Evolutionary conservation across 30 jellyfish, hydroid and myxozoan species (phyloP).

Genomic region (Hydractinia symbiolongicarpus): DNA sequence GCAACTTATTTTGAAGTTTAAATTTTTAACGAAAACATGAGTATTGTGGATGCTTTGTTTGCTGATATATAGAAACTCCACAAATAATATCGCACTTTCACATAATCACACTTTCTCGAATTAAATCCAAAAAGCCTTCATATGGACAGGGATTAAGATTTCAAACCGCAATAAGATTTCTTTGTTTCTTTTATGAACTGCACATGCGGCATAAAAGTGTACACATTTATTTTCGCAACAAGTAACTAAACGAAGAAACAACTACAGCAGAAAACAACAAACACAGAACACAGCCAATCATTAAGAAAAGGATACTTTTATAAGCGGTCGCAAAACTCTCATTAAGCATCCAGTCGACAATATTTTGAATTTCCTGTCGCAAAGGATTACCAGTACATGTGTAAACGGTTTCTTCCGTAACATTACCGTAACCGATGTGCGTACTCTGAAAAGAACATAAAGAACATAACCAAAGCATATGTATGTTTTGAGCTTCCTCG

Average conservation of each 20-base stretch:
- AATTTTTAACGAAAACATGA: too few relatives aligned
- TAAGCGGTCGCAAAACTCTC: conserved; percentile 62
- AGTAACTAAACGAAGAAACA: background rate
- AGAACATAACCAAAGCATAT: background rate
- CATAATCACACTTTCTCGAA: too few relatives aligned
- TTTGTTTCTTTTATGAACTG: too few relatives aligned
- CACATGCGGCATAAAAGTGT: too few relatives aligned
- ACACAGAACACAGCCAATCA: background rate
- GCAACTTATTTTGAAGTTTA: too few relatives aligned
- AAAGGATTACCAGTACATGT: conserved; percentile 93
- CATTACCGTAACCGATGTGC: conserved; percentile 66
- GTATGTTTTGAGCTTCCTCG: background rate
- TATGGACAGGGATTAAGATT: too few relatives aligned
- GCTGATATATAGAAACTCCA: too few relatives aligned
- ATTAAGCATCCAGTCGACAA: conserved; percentile 86
- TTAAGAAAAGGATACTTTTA: conserved; percentile 39
- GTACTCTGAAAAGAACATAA: conserved; percentile 53
- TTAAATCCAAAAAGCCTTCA: too few relatives aligned
- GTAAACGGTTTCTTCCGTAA: conserved; percentile 76
- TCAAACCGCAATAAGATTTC: too few relatives aligned
- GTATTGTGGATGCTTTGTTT: too few relatives aligned
- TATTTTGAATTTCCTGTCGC: conserved; percentile 60
- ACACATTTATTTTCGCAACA: too few relatives aligned
- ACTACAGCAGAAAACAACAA: background rate
- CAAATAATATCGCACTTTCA: too few relatives aligned